Evolutionary conservation across 1,140 invertebrate genomes (phyloP).

Genomic region (Phenacoccus solenopsis): DNA sequence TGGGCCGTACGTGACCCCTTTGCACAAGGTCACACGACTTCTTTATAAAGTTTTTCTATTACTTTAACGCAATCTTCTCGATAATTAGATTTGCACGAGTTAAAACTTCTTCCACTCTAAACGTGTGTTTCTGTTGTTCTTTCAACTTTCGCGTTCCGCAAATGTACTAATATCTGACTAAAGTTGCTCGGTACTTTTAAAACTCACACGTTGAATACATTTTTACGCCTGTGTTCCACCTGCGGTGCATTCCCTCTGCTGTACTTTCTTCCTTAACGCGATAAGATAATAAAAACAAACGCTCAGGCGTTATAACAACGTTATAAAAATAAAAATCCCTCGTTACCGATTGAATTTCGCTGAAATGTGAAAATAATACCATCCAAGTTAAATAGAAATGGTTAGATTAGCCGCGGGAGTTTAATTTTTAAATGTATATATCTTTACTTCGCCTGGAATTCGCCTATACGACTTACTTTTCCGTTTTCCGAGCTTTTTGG

Average conservation of each 20-base stretch:
- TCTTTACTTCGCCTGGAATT: too few species aligned
- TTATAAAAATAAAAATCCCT: not conserved
- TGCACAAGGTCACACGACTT: conserved; percentile 2
- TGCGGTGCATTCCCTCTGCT: not conserved
- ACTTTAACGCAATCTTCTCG: conserved; percentile 16
- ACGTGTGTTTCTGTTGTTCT: conserved; percentile 8
- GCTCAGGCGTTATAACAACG: not conserved
- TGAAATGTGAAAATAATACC: not conserved
- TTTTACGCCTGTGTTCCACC: not conserved
- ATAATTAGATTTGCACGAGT: conserved; percentile 8
- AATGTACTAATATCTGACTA: not conserved
- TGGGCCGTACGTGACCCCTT: not conserved
- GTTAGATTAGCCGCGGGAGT: not conserved
- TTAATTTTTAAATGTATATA: not conserved
- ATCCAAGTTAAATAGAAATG: not conserved
- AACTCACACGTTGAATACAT: not conserved
- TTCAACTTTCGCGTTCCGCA: conserved; percentile 2
- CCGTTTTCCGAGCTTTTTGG: too few species aligned
- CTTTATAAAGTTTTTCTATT: conserved; percentile 16
- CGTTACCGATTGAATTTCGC: too few species aligned
- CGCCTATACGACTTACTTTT: not conserved
- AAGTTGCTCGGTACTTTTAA: not conserved
- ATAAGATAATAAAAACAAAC: not conserved
- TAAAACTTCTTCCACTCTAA: conserved; percentile 7
- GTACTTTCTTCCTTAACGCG: not conserved